A percentile compares a stretch with the other conserved stretches of the same genome.
These are phyloP conservation scores for Macaca nemestrina DNA, from an alignment of 2,113 vertebrate genomes.

Conservation along the genomic window DNA sequence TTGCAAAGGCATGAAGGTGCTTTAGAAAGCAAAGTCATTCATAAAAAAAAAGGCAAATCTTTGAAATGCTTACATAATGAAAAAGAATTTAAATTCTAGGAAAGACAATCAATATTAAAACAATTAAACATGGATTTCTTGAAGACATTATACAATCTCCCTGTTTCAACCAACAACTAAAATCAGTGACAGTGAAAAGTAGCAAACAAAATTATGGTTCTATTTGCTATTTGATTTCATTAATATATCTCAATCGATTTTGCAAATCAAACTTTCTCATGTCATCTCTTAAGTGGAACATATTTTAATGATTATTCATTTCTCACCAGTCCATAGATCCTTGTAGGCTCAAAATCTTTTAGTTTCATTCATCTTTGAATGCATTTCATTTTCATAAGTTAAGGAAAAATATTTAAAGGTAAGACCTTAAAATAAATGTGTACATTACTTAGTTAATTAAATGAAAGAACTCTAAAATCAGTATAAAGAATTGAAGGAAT, in stretches of 20 bases:
- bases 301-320: neutral
- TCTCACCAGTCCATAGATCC: neutral
- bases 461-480: conserved; percentile 8
- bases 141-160: neutral
- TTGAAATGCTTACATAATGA: conserved; percentile 33
- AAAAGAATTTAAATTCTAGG: conserved; percentile 36
- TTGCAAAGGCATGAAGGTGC: neutral
- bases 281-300: neutral
- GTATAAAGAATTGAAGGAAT: neutral
- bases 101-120: conserved; percentile 61
- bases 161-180: conserved; percentile 44
- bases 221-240: conserved; percentile 52
- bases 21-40: conserved; percentile 21
- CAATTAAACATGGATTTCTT: conserved; percentile 49
- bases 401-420: neutral
- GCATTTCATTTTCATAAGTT: neutral
- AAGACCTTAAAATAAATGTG: neutral
- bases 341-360: neutral
- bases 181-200: conserved; percentile 16
- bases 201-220: conserved; percentile 26
- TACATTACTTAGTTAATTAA: neutral
- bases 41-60: neutral
- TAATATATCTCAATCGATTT: conserved; percentile 15
- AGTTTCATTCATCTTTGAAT: neutral
- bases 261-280: conserved; percentile 1